Percentiles rank a stretch among this genome's conserved stretches.
Evolutionary conservation across 2,113 vertebrate genomes (phyloP).

Genomic region (Pyxicephalus adspersus): DNA sequence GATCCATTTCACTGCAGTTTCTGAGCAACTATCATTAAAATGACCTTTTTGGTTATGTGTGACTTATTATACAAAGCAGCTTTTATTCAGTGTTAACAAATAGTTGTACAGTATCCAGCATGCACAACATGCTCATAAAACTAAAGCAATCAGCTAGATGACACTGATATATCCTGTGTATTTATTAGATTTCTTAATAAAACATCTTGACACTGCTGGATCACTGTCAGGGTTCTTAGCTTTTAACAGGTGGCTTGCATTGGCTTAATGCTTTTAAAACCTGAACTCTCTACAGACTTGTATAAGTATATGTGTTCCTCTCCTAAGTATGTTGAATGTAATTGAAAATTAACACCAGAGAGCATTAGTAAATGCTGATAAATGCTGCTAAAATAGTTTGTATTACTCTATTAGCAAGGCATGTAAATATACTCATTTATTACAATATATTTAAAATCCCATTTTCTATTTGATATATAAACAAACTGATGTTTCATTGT

Average conservation of each 20-base stretch:
- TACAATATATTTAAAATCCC: too few relatives aligned
- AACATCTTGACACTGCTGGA: slow-evolving; percentile 57
- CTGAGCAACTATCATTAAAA: neutral
- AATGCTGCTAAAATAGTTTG: too few relatives aligned
- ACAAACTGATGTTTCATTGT: too few relatives aligned
- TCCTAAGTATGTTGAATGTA: slow-evolving; percentile 61
- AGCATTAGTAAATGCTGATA: slow-evolving; percentile 49
- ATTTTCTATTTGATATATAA: too few relatives aligned
- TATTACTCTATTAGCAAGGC: too few relatives aligned
- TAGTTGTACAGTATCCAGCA: neutral
- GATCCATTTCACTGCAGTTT: neutral
- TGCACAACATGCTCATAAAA: neutral
- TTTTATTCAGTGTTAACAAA: neutral
- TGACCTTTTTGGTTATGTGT: neutral
- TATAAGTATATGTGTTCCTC: slow-evolving; percentile 49
- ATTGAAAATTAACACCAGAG: slow-evolving; percentile 58
- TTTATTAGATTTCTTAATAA: slow-evolving; percentile 60
- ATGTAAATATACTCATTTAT: too few relatives aligned
- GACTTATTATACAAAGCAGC: neutral
- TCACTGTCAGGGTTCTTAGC: slow-evolving; percentile 59
- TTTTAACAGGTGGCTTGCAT: slow-evolving; percentile 61
- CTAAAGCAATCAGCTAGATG: slow-evolving; percentile 12
- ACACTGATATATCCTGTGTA: slow-evolving; percentile 43
- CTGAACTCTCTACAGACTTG: slow-evolving; percentile 57
- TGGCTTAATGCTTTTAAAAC: slow-evolving; percentile 60